These are phyloP conservation scores for Brachylomia viminalis DNA, from an alignment of 2,888 invertebrate species.

Conservation along the genomic window DNA sequence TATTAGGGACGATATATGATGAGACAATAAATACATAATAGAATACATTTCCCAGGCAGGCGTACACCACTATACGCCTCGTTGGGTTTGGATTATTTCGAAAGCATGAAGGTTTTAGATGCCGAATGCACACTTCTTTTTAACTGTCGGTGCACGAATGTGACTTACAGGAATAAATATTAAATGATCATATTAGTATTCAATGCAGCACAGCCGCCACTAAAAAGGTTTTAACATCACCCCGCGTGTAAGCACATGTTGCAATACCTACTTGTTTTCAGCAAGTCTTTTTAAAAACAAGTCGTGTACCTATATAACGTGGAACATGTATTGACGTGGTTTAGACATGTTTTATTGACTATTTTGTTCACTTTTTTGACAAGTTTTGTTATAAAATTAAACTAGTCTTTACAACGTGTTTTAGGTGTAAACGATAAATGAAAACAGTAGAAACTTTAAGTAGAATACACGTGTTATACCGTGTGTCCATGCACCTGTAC, in stretches of 20 bases:
- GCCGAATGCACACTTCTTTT: not conserved
- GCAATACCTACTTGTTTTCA: not conserved
- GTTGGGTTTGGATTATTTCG: not conserved
- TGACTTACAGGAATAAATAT: not conserved
- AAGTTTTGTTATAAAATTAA: not conserved
- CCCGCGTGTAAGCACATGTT: not conserved
- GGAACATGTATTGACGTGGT: not conserved
- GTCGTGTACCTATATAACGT: not conserved
- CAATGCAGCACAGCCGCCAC: not conserved
- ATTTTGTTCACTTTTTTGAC: not conserved
- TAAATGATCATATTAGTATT: too few relatives aligned
- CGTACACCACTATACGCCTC: constrained; percentile 5
- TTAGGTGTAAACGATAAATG: not conserved
- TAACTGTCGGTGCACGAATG: not conserved
- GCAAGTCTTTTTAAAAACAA: not conserved
- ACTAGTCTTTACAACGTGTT: not conserved
- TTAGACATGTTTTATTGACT: not conserved
- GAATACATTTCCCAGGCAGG: constrained; percentile 56
- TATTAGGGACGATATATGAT: constrained; percentile 53
- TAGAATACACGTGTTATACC: not conserved
- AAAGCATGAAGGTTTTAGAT: not conserved
- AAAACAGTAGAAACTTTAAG: not conserved
- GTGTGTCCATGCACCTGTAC: too few relatives aligned
- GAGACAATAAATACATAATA: constrained; percentile 52
- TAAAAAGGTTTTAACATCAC: not conserved